Evolutionary conservation across 1,140 invertebrate genomes (phyloP).

Genomic region (Arion vulgaris): DNA sequence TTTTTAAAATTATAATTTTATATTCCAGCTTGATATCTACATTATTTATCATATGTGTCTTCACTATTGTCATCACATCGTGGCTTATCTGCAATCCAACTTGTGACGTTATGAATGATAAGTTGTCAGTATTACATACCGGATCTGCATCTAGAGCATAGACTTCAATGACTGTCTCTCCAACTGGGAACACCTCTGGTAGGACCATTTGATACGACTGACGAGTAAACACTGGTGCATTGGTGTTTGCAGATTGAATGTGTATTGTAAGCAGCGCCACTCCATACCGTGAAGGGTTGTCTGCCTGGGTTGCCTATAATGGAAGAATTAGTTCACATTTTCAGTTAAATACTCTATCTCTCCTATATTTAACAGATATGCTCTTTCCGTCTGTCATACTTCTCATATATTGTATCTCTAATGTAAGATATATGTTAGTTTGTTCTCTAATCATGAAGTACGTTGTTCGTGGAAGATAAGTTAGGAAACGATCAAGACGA

Average conservation of each 20-base stretch:
- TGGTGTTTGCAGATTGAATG: constrained; percentile 78
- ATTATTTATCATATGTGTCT: no score
- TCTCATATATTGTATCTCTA: no score
- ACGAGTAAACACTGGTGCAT: constrained; percentile 83
- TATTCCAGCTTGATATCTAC: no score
- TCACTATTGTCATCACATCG: no score
- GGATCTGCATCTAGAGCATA: constrained; percentile 83
- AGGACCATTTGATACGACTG: constrained; percentile 80
- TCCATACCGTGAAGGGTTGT: constrained; percentile 49
- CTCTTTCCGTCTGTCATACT: background rate
- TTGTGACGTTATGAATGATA: no score
- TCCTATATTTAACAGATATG: background rate
- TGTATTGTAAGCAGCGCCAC: constrained; percentile 44
- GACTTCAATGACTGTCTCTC: constrained; percentile 75
- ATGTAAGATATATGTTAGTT: no score
- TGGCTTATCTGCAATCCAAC: no score
- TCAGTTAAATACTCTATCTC: background rate
- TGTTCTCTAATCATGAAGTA: no score
- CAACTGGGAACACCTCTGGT: constrained; percentile 68
- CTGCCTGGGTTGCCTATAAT: constrained; percentile 46
- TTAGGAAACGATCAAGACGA: no score
- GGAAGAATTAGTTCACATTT: background rate
- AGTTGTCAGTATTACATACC: constrained; percentile 33
- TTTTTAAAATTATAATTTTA: no score
- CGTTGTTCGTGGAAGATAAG: no score